These are phyloP conservation scores for Acanthosepion esculentum DNA, from an alignment of 2,888 invertebrate genomes.

Conservation along the genomic window DNA sequence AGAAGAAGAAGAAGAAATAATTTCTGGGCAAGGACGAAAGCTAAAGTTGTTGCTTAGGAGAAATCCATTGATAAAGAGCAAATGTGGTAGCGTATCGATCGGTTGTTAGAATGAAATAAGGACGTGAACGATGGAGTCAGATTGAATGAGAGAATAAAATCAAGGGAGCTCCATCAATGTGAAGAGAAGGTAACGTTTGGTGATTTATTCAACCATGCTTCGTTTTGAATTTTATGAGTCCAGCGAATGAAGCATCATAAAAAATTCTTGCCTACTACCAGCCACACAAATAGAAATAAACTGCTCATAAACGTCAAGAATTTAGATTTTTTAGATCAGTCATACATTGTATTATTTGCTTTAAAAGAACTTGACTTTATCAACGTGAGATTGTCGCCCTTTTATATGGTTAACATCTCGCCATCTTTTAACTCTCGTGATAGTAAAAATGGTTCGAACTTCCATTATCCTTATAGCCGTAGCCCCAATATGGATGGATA, in stretches of 20 bases:
- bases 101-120: too few relatives aligned
- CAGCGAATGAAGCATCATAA: neutral
- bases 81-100: too few relatives aligned
- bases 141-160: neutral
- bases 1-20: too few relatives aligned
- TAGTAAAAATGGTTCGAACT: neutral
- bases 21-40: too few relatives aligned
- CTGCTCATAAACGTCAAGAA: conserved; percentile 16
- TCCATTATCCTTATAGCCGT: neutral
- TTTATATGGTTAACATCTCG: neutral
- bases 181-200: neutral
- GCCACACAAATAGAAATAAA: neutral
- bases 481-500: neutral
- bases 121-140: neutral
- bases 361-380: neutral
- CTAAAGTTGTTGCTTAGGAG: too few relatives aligned
- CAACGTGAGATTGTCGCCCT: neutral
- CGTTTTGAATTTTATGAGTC: neutral
- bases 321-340: neutral
- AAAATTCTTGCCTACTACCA: neutral
- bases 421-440: neutral
- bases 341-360: neutral
- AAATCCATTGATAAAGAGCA: too few relatives aligned
- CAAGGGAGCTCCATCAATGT: too few relatives aligned
- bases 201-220: neutral